phyloP scores from a whole-genome alignment of 1,140 invertebrate genomes.

The Rhysida immarginata region DNA sequence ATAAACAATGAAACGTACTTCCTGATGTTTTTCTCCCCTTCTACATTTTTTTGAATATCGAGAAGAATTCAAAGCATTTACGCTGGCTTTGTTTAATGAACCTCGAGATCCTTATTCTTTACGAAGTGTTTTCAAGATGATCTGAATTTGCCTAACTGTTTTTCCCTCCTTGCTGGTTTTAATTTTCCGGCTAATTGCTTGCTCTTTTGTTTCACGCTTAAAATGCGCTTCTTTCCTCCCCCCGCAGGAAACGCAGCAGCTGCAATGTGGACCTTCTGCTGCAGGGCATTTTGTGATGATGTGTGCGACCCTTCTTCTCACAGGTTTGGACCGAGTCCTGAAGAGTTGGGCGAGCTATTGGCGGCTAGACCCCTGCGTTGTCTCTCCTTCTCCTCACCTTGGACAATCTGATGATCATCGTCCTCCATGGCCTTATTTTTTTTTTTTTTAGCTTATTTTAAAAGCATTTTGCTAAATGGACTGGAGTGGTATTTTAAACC shows the following conservation, averaged over 20 bases:
- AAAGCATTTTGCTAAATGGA: too few species aligned
- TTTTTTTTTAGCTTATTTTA: too few species aligned
- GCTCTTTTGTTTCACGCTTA: background rate
- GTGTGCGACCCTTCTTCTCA: background rate
- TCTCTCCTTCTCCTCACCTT: background rate
- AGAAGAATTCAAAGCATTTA: too few species aligned
- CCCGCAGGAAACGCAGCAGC: conserved; percentile 5
- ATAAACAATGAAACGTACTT: too few species aligned
- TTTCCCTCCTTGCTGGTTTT: background rate
- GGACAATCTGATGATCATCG: conserved; percentile 4
- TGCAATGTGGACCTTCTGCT: conserved; percentile 5
- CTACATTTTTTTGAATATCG: too few species aligned
- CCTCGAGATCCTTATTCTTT: background rate
- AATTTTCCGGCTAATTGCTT: background rate
- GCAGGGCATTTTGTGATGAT: conserved; percentile 3
- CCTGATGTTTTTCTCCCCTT: too few species aligned
- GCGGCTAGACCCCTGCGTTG: background rate
- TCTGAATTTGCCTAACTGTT: background rate
- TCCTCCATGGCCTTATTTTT: too few species aligned
- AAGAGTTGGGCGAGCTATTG: background rate
- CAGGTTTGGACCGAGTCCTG: conserved; percentile 1
- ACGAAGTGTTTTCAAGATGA: background rate
- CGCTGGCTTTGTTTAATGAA: background rate
- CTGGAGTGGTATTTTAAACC: too few species aligned
- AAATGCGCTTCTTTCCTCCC: background rate